Evolutionary conservation across 2,797 vertebrate genomes (phyloP), one percentile per base, ranked within the genome.

Genomic region (Rallus crepitans): DNA sequence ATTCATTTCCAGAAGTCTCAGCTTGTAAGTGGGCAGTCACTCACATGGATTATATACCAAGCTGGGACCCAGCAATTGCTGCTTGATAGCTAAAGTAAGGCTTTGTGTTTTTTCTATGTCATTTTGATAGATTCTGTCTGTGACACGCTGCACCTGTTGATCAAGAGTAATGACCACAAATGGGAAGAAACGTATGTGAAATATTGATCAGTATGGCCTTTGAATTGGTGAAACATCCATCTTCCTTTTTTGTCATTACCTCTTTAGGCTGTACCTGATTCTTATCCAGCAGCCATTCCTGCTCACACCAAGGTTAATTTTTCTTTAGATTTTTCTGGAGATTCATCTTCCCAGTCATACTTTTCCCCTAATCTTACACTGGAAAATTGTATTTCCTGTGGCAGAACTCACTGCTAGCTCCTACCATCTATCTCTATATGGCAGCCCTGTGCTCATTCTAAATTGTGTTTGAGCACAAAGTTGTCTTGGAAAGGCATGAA

Each of bases 131-230:
- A 80, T 90, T 47, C 50, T 64, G 33, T 66, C 75, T 78, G 59
- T 79, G n/a, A 37, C 76, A 76, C 16, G 5, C 24, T 73, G 37
- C 28, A 61, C 24, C 37, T 76, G 24, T 76, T 89, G 31, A 55
- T 56, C 31, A 83, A 86, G 53, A 83, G 12, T 48, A 92, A 86
- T 68, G 40, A 47, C 14, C 25, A 35, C 83, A 69, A 78, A 70
- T 63, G 76, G 35, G 27, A 68, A 79, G 73, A 86, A 61, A 61
- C 4, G 1, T 90, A 55, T 53, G 57, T 77, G 66, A 89, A 92
- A 85, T 95, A 88, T 40, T 89, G 78, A 91, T 85, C 59, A n/a
- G 11, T 63, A 31, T 81, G 63, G 64, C 35, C 48, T 77, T 89
- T 92, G 66, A 88, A 81, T 55, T 55, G 6, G 11, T 81, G 33